Conservation (phyloP, 1,140 invertebrate genomes). For the Aphidius gifuensis region DNA sequence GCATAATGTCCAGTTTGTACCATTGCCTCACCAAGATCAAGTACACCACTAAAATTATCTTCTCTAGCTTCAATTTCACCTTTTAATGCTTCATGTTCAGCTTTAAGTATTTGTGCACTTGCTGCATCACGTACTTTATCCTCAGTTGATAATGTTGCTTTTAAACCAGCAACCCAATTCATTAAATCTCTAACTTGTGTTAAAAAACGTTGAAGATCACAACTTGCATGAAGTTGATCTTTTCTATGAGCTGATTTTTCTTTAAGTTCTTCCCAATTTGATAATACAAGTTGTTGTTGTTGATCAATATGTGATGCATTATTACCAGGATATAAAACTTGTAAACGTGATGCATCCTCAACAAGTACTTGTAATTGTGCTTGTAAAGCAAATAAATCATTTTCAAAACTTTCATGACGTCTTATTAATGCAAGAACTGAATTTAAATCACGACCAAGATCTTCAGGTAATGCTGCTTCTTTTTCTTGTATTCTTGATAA, state of each 20-base stretch:
- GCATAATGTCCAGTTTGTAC: conserved; percentile 84
- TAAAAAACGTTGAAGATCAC: conserved; percentile 85
- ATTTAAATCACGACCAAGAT: conserved; percentile 83
- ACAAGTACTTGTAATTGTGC: conserved; percentile 88
- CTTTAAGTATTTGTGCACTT: conserved; percentile 81
- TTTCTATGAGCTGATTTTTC: conserved; percentile 74
- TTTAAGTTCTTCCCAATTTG: conserved; percentile 85
- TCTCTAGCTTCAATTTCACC: conserved; percentile 94
- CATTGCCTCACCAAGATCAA: conserved; percentile 79
- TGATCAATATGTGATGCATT: conserved; percentile 87
- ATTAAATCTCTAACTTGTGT: conserved; percentile 78
- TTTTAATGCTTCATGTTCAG: conserved; percentile 87
- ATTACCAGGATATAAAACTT: conserved; percentile 85
- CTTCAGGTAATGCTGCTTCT: conserved; percentile 76
- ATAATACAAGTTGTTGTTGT: conserved; percentile 78
- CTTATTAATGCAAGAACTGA: conserved; percentile 79
- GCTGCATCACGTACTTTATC: conserved; percentile 83
- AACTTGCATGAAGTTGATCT: conserved; percentile 79
- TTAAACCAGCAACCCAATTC: conserved; percentile 81
- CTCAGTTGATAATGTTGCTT: conserved; percentile 76
- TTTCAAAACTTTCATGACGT: conserved; percentile 92
- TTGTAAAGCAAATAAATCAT: conserved; percentile 90
- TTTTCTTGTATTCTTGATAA: conserved; percentile 88
- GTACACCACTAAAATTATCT: conserved; percentile 76
- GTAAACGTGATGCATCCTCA: conserved; percentile 85